Evolutionary conservation across 2,888 invertebrate genomes (phyloP).

Genomic region (Chelonus formosanus): DNA sequence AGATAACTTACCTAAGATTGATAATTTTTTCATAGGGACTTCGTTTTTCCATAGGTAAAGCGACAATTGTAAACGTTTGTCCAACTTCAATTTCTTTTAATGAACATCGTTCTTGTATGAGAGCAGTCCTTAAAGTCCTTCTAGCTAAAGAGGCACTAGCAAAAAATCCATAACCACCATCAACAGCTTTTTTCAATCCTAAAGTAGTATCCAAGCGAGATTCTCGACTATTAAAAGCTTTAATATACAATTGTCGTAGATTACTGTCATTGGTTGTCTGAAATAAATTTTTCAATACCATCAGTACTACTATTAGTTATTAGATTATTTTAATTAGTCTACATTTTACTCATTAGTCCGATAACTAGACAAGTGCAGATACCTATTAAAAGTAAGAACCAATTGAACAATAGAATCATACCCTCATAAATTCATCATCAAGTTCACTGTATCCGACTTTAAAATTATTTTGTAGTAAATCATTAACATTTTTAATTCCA

Average conservation of each 20-base stretch:
- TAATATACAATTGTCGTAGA: constrained; percentile 68
- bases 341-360: too few relatives aligned
- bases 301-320: neutral
- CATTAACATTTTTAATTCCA: constrained; percentile 69
- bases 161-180: constrained; percentile 72
- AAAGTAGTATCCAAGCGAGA: constrained; percentile 52
- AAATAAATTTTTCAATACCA: neutral
- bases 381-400: too few relatives aligned
- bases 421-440: constrained; percentile 73
- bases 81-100: constrained; percentile 70
- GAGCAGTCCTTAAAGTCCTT: constrained; percentile 63
- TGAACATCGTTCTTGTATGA: constrained; percentile 66
- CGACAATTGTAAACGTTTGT: constrained; percentile 69
- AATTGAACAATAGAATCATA: constrained; percentile 47
- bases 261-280: constrained; percentile 68
- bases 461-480: constrained; percentile 70
- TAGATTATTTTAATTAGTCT: neutral
- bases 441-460: constrained; percentile 72
- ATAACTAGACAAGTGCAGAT: too few relatives aligned
- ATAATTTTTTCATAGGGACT: constrained; percentile 71
- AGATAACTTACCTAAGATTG: constrained; percentile 66
- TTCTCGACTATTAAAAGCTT: constrained; percentile 58
- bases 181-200: constrained; percentile 68
- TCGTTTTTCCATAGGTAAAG: constrained; percentile 68
- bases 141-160: constrained; percentile 71